These are phyloP conservation scores for Slavum lentiscoides DNA, from an alignment of 2,888 invertebrate species.

Conservation along the genomic window DNA sequence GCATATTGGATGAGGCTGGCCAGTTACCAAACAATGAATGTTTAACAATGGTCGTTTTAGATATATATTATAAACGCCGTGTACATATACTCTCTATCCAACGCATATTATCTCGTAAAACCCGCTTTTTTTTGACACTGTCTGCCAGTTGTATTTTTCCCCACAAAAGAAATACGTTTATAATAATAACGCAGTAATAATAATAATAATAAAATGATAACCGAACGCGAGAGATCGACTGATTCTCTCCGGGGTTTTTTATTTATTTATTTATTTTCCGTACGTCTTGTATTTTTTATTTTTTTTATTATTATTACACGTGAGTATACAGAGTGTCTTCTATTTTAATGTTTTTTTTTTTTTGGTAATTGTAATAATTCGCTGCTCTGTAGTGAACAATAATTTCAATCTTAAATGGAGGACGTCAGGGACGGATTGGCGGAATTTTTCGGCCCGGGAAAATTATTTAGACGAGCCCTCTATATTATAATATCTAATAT, in stretches of 20 bases:
- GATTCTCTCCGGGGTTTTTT: not conserved
- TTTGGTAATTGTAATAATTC: not conserved
- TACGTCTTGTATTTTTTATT: not conserved
- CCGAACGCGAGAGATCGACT: conserved; percentile 30
- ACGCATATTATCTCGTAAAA: conserved; percentile 42
- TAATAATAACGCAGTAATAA: conserved; percentile 29
- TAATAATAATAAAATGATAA: conserved; percentile 6
- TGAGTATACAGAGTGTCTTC: too few relatives aligned
- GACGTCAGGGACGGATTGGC: too few relatives aligned
- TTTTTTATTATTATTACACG: not conserved
- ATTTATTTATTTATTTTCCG: not conserved
- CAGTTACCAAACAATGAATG: conserved; percentile 51
- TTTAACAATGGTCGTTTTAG: conserved; percentile 52
- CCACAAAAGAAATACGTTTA: conserved; percentile 31
- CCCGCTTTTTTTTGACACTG: conserved; percentile 43
- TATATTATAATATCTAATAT: too few relatives aligned
- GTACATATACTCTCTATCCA: not conserved
- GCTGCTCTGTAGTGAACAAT: too few relatives aligned
- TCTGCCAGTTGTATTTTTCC: conserved; percentile 29
- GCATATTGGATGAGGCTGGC: conserved; percentile 51
- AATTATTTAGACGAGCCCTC: too few relatives aligned
- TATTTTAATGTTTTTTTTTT: too few relatives aligned
- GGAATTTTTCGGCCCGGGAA: too few relatives aligned
- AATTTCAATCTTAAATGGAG: too few relatives aligned
- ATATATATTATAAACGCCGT: conserved; percentile 31